Evolutionary conservation across 2,888 invertebrate genomes (phyloP).

Genomic region (Eulithis prunata): DNA sequence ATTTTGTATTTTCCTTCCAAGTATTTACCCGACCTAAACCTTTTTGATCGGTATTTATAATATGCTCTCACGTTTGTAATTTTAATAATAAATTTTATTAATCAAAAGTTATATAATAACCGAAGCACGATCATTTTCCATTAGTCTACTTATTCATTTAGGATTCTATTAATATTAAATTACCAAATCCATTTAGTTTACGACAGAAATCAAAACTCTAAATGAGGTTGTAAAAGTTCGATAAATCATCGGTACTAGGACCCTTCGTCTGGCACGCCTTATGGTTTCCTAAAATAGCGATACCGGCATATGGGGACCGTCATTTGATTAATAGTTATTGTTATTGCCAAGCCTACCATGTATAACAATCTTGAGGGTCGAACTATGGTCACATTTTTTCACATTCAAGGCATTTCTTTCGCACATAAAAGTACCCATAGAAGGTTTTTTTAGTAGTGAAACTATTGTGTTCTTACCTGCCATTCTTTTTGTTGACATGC

Average conservation of each 20-base stretch:
- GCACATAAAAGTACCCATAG: too few relatives aligned
- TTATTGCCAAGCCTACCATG: too few relatives aligned
- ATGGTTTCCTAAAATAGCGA: background rate
- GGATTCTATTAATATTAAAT: conserved; percentile 27
- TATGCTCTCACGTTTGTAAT: background rate
- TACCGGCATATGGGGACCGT: background rate
- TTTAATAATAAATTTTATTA: conserved; percentile 1
- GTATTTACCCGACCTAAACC: too few relatives aligned
- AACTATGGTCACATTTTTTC: too few relatives aligned
- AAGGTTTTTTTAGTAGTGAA: too few relatives aligned
- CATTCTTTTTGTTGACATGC: too few relatives aligned
- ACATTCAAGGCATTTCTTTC: too few relatives aligned
- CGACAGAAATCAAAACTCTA: conserved; percentile 28
- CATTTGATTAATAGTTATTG: background rate
- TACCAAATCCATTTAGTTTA: conserved; percentile 29
- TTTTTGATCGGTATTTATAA: background rate
- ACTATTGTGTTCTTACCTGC: too few relatives aligned
- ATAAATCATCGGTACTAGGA: conserved; percentile 19
- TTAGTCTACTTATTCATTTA: conserved; percentile 20
- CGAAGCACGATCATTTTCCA: conserved; percentile 8
- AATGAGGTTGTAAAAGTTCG: conserved; percentile 27
- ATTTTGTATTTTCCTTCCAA: too few relatives aligned
- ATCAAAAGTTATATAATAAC: conserved; percentile 12
- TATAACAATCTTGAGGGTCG: too few relatives aligned
- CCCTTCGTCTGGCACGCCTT: conserved; percentile 20